A percentile compares a stretch with the other conserved stretches of the same genome.
These are phyloP conservation scores for Cryptotermes secundus DNA, from an alignment of 1,140 invertebrate species.

Conservation along the genomic window DNA sequence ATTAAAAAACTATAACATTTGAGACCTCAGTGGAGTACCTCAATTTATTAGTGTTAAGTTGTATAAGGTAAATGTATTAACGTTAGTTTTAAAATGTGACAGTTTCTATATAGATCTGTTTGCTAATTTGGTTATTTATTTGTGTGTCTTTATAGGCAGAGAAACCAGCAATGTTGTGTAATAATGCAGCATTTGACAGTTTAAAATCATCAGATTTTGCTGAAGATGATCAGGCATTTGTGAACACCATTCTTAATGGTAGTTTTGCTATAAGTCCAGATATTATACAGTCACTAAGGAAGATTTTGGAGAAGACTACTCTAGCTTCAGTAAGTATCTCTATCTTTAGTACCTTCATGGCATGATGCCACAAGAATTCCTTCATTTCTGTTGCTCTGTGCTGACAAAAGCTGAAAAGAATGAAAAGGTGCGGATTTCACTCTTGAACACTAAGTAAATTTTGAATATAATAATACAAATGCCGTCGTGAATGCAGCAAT, in stretches of 20 bases:
- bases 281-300: background rate
- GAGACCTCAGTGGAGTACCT: no score
- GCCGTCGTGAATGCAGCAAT: no score
- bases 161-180: background rate
- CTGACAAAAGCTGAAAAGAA: no score
- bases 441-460: no score
- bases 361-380: no score
- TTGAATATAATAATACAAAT: no score
- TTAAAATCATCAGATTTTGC: background rate
- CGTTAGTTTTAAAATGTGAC: no score
- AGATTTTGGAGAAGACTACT: background rate
- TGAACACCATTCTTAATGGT: background rate
- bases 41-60: no score
- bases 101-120: background rate
- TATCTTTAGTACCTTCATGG: background rate
- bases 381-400: no score
- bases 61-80: no score
- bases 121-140: background rate
- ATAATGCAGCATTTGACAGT: background rate
- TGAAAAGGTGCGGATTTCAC: no score
- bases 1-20: no score
- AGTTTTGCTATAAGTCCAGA: background rate
- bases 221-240: background rate
- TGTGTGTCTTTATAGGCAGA: background rate
- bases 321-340: background rate